These are phyloP conservation scores for Zeus faber DNA, from an alignment of 2,113 vertebrate species.

Conservation along the genomic window DNA sequence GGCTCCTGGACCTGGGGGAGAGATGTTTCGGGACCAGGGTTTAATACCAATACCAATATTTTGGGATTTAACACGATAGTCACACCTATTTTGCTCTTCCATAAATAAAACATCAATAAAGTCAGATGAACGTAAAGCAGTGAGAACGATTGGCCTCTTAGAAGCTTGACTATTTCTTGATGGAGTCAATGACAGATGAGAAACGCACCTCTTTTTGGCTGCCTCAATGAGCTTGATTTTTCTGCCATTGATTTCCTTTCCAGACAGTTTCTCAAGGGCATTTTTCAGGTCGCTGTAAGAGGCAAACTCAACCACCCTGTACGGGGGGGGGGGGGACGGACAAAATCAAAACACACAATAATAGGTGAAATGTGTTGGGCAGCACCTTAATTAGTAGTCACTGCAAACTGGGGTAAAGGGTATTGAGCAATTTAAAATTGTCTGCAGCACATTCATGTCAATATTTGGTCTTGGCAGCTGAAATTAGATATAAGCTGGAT, in stretches of 20 bases:
- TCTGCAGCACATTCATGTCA: no score
- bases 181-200: background rate
- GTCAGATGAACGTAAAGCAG: background rate
- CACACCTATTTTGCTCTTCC: no score
- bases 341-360: background rate
- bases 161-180: constrained; percentile 24
- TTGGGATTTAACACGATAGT: no score
- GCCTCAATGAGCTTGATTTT: constrained; percentile 96
- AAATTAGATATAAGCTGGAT: no score
- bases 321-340: no score
- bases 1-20: constrained; percentile 81
- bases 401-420: no score
- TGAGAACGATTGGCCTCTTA: no score
- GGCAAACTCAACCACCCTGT: constrained; percentile 95
- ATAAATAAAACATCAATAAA: background rate
- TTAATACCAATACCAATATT: no score
- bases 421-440: no score
- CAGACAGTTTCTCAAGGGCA: constrained; percentile 94
- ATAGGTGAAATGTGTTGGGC: no score
- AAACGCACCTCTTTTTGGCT: constrained; percentile 86
- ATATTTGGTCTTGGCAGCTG: no score
- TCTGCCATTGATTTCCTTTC: constrained; percentile 96
- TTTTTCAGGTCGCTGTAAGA: constrained; percentile 96
- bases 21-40: background rate
- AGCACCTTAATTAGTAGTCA: no score